These are phyloP conservation scores for Stegophylla sp. DNA, from an alignment of 2,888 invertebrate species.

Conservation along the genomic window DNA sequence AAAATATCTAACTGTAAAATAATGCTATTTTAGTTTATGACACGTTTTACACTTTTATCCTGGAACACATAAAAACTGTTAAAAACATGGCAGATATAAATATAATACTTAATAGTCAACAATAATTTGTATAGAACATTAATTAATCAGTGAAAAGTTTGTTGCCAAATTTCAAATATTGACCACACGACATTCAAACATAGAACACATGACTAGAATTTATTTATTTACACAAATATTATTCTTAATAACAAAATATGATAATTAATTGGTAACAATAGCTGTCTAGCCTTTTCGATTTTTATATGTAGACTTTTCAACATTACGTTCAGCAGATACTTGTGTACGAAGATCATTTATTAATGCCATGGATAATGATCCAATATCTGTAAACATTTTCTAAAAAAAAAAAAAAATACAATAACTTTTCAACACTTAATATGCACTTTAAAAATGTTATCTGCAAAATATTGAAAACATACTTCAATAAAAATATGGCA, in stretches of 20 bases:
- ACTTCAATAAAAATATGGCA: constrained; percentile 92
- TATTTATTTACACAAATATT: constrained; percentile 10
- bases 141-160: not conserved
- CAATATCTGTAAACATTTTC: constrained; percentile 83
- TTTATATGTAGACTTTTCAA: constrained; percentile 33
- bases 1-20: too few relatives aligned
- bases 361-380: constrained; percentile 74
- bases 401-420: constrained; percentile 66
- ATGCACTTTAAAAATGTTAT: not conserved
- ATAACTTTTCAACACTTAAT: not conserved
- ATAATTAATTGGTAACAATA: not conserved
- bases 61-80: too few relatives aligned
- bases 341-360: constrained; percentile 72
- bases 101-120: not conserved
- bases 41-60: too few relatives aligned
- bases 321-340: constrained; percentile 68
- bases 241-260: not conserved
- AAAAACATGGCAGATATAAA: not conserved
- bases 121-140: not conserved
- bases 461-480: constrained; percentile 62
- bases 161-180: not conserved
- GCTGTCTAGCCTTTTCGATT: constrained; percentile 33
- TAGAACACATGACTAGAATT: constrained; percentile 49
- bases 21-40: too few relatives aligned
- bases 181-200: constrained; percentile 17